Conservation (phyloP, 1,140 invertebrate species). For the Sesamia nonagrioides region DNA sequence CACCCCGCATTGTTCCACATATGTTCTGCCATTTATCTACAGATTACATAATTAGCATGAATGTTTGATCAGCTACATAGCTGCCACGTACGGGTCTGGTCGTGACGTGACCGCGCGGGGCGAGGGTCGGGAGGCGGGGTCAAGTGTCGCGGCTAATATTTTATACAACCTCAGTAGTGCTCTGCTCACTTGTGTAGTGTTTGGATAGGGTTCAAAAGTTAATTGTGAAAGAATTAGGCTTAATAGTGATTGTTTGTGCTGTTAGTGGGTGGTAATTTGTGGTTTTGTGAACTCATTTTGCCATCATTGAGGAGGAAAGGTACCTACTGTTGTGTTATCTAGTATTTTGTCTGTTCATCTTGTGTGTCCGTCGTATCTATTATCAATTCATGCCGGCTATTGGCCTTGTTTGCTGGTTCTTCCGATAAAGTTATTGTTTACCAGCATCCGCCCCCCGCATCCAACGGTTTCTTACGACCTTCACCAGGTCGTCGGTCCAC, state of each 20-base stretch:
- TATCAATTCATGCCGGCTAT: too few species aligned
- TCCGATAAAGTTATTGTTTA: too few species aligned
- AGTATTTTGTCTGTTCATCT: not conserved
- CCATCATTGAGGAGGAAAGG: not conserved
- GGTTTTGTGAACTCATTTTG: not conserved
- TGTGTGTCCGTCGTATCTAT: too few species aligned
- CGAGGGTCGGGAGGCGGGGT: not conserved
- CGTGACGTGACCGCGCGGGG: not conserved
- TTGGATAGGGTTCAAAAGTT: not conserved
- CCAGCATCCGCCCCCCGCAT: too few species aligned
- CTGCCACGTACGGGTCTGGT: not conserved
- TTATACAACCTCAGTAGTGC: slow-evolving; percentile 18
- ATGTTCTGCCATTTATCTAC: too few species aligned
- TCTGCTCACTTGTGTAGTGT: not conserved
- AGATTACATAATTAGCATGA: slow-evolving; percentile 21
- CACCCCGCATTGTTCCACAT: too few species aligned
- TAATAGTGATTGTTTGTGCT: not conserved
- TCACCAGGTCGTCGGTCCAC: too few species aligned
- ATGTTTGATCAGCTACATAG: slow-evolving; percentile 8
- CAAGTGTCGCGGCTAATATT: not conserved
- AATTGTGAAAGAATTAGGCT: not conserved
- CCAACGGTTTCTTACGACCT: too few species aligned
- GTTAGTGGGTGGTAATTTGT: not conserved
- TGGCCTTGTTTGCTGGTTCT: too few species aligned
- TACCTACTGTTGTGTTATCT: not conserved